Conservation (phyloP, 2,113 vertebrate genomes). For the Mormyrus lacerda region DNA sequence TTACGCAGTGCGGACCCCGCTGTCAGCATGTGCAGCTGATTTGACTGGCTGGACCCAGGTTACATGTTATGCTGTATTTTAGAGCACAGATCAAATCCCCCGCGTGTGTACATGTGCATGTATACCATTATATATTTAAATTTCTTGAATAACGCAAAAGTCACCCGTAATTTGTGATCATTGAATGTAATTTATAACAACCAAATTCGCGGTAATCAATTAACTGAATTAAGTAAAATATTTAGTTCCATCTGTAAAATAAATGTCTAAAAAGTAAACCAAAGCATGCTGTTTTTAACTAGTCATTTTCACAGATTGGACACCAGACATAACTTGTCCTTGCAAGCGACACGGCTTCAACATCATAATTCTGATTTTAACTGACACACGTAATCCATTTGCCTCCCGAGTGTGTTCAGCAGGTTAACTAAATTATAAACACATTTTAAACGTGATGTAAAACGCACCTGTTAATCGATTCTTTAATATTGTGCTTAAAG, state of each 20-base stretch:
- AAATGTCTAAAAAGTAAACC: background rate
- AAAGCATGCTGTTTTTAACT: background rate
- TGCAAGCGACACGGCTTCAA: background rate
- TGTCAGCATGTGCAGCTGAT: background rate
- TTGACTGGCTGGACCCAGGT: background rate
- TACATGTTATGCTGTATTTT: background rate
- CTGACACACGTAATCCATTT: no score
- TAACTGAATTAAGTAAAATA: background rate
- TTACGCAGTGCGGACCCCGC: conserved; percentile 18
- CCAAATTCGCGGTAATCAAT: background rate
- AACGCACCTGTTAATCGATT: background rate
- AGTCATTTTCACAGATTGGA: background rate
- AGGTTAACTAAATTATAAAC: background rate
- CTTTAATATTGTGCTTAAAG: background rate
- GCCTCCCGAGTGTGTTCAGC: no score
- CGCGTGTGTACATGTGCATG: background rate
- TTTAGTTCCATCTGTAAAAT: background rate
- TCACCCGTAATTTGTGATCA: background rate
- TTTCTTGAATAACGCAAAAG: background rate
- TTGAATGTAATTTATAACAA: background rate
- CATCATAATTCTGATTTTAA: background rate
- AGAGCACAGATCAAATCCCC: background rate
- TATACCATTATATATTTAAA: background rate
- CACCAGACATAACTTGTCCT: background rate
- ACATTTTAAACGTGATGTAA: background rate